Conservation (phyloP, 2,888 invertebrate genomes). For the Oligia strigilis region DNA sequence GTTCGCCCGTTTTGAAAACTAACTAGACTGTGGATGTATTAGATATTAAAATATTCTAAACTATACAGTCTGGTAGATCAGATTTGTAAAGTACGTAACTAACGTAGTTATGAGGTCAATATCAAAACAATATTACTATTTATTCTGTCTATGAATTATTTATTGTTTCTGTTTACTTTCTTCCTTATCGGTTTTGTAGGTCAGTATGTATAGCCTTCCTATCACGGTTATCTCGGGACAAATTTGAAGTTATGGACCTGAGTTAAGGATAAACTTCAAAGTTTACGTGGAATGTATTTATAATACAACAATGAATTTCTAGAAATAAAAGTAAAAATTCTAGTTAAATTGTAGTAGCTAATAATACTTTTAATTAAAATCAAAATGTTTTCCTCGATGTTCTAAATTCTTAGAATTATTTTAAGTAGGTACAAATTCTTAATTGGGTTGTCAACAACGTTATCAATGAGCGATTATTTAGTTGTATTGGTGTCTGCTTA, state of each 20-base stretch:
- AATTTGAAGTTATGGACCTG: constrained; percentile 16
- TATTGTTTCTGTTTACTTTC: constrained; percentile 86
- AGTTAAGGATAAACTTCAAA: constrained; percentile 4
- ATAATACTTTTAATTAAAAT: background rate
- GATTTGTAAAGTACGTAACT: constrained; percentile 59
- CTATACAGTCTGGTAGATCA: constrained; percentile 1
- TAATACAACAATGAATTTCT: background rate
- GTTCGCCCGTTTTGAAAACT: constrained; percentile 35
- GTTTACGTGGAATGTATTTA: background rate
- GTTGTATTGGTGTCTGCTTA: constrained; percentile 45
- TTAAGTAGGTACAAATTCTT: background rate
- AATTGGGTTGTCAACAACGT: constrained; percentile 17
- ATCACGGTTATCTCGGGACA: constrained; percentile 70
- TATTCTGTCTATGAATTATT: constrained; percentile 84
- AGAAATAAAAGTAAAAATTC: background rate
- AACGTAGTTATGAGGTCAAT: constrained; percentile 81
- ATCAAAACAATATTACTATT: constrained; percentile 84
- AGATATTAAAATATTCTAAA: background rate
- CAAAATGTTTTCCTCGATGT: background rate
- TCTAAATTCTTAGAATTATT: constrained; percentile 5
- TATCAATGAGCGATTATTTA: constrained; percentile 44
- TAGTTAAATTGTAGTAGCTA: background rate
- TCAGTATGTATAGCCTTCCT: constrained; percentile 79
- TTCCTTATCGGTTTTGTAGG: constrained; percentile 85
- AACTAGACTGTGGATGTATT: background rate